Evolutionary conservation across 2,113 vertebrate species (phyloP).

Genomic region (Esox niger): DNA sequence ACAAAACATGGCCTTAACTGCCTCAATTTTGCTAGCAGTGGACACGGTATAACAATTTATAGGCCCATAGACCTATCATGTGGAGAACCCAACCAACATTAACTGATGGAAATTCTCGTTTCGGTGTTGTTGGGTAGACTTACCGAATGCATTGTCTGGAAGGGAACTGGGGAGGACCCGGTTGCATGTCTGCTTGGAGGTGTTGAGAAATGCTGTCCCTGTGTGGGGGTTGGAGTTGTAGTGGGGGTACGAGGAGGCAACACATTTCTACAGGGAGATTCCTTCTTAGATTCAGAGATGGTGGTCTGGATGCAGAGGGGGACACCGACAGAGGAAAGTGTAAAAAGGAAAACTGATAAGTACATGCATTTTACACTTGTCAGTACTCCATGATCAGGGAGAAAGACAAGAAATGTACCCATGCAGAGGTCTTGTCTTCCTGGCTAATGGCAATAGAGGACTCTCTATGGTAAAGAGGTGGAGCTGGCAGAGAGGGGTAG

Average conservation of each 20-base stretch:
- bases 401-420: slow-evolving; percentile 36
- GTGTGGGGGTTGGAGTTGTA: slow-evolving; percentile 57
- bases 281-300: slow-evolving; percentile 35
- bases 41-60: too few species aligned
- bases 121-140: slow-evolving; percentile 54
- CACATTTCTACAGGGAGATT: slow-evolving; percentile 45
- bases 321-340: background rate
- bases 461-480: slow-evolving; percentile 66
- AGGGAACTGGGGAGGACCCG: slow-evolving; percentile 71
- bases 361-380: too few species aligned
- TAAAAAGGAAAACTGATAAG: too few species aligned
- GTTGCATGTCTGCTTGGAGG: slow-evolving; percentile 73
- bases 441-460: slow-evolving; percentile 32
- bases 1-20: too few species aligned
- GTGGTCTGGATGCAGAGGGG: slow-evolving; percentile 47
- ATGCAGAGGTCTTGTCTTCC: slow-evolving; percentile 57
- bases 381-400: background rate
- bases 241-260: slow-evolving; percentile 44
- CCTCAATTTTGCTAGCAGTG: too few species aligned
- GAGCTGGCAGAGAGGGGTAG: slow-evolving; percentile 64
- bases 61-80: too few species aligned
- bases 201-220: slow-evolving; percentile 72
- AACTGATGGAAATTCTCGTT: too few species aligned
- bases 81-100: too few species aligned
- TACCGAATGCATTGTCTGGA: slow-evolving; percentile 85